Evolutionary conservation across 2,888 invertebrate species (phyloP).

Genomic region (Subacronicta megacephala): DNA sequence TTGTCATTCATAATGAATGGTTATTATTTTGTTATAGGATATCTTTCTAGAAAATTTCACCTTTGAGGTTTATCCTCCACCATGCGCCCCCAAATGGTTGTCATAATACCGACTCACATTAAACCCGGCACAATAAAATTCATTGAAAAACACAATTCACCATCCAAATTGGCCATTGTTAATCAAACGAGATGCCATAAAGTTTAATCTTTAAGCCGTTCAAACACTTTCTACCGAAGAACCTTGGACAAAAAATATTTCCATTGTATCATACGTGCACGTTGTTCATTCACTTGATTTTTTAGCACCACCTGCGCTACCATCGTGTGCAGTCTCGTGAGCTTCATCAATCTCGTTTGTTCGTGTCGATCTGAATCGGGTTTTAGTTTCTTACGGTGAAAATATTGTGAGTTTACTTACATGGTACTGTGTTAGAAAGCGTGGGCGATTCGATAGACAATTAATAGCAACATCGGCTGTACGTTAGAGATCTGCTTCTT

Average conservation of each 20-base stretch:
- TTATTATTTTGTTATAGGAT: constrained; percentile 1
- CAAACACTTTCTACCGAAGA: constrained; percentile 72
- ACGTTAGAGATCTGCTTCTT: constrained; percentile 82
- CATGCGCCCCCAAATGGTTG: constrained; percentile 2
- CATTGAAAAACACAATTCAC: constrained; percentile 60
- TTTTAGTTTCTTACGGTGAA: constrained; percentile 64
- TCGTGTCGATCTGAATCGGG: constrained; percentile 42
- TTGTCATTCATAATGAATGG: constrained; percentile 24
- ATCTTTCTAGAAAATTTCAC: constrained; percentile 13
- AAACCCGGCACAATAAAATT: constrained; percentile 46
- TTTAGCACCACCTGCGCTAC: constrained; percentile 64
- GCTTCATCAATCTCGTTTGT: constrained; percentile 46
- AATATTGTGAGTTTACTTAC: constrained; percentile 70
- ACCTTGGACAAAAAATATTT: constrained; percentile 68
- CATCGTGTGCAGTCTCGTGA: constrained; percentile 57
- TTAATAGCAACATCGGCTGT: constrained; percentile 81
- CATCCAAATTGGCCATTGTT: constrained; percentile 68
- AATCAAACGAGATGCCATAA: constrained; percentile 64
- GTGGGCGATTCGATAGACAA: constrained; percentile 85
- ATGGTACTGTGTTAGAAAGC: constrained; percentile 82
- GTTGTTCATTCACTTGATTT: constrained; percentile 70
- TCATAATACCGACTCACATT: constrained; percentile 33
- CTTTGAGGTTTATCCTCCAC: background rate
- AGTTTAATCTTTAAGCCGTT: constrained; percentile 65
- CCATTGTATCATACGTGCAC: constrained; percentile 72